Conservation (phyloP, 2,797 vertebrate genomes). For the Pangasius macronema region DNA sequence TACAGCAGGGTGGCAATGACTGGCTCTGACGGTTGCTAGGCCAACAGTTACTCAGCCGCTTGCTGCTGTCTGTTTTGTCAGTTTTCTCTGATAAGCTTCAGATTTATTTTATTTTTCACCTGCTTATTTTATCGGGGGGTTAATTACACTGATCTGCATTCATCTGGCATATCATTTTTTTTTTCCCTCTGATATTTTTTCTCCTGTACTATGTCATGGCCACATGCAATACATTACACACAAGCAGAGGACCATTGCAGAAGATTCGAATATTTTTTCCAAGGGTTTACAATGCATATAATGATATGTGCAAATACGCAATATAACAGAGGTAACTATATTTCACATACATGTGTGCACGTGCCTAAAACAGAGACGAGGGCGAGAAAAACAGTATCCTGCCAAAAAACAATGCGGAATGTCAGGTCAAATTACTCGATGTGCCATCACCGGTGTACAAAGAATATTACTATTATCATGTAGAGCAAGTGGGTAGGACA, state of each 20-base stretch:
- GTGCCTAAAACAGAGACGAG: not conserved
- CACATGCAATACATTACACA: slow-evolving; percentile 4
- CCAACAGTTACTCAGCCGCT: slow-evolving; percentile 86
- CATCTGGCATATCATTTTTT: slow-evolving; percentile 65
- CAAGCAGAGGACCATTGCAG: not conserved
- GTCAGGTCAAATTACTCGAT: not conserved
- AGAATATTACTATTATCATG: slow-evolving; percentile 54
- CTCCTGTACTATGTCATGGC: not conserved
- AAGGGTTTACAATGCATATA: not conserved
- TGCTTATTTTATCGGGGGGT: slow-evolving; percentile 54
- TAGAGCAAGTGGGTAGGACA: slow-evolving; percentile 22
- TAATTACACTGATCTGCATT: slow-evolving; percentile 76
- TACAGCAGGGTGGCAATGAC: slow-evolving; percentile 80
- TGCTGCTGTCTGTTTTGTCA: slow-evolving; percentile 81
- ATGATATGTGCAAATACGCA: not conserved
- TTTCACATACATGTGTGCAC: not conserved
- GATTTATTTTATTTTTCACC: slow-evolving; percentile 73
- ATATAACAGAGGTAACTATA: not conserved
- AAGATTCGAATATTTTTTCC: not conserved
- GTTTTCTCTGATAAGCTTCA: slow-evolving; percentile 77
- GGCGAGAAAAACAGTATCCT: not conserved
- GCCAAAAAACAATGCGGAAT: not conserved
- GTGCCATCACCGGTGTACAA: slow-evolving; percentile 22
- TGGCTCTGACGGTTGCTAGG: slow-evolving; percentile 83
- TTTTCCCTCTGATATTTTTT: slow-evolving; percentile 44